These are phyloP conservation scores for Chymomyza procnemis DNA, from an alignment of 2,888 invertebrate genomes.

Conservation along the genomic window DNA sequence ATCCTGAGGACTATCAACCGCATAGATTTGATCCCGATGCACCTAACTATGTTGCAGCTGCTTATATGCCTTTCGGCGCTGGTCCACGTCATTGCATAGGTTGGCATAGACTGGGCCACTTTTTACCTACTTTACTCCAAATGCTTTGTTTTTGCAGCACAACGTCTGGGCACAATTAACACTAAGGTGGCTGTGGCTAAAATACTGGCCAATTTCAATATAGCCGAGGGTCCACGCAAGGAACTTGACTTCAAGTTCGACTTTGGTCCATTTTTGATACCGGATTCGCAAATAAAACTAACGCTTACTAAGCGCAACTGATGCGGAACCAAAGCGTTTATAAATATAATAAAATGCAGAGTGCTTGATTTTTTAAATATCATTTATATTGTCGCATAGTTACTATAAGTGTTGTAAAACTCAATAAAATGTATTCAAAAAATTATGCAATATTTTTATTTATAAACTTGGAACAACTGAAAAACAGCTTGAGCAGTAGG, in stretches of 20 bases:
- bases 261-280: conserved; percentile 30
- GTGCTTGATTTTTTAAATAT: too few relatives aligned
- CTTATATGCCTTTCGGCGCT: conserved; percentile 75
- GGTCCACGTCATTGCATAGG: conserved; percentile 78
- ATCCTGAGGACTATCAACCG: conserved; percentile 78
- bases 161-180: conserved; percentile 52
- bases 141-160: not conserved
- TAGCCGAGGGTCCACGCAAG: conserved; percentile 38
- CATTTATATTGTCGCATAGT: too few relatives aligned
- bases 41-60: conserved; percentile 61
- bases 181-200: conserved; percentile 51
- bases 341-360: too few relatives aligned
- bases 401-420: too few relatives aligned
- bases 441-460: too few relatives aligned
- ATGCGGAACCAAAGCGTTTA: too few relatives aligned
- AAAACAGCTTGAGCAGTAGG: too few relatives aligned
- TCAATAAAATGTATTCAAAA: too few relatives aligned
- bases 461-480: too few relatives aligned
- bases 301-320: conserved; percentile 19
- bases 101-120: conserved; percentile 19
- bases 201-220: conserved; percentile 47
- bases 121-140: not conserved
- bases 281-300: conserved; percentile 53
- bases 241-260: conserved; percentile 37
- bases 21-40: conserved; percentile 73